These are phyloP conservation scores for Procambarus clarkii DNA, from an alignment of 1,140 invertebrate genomes.

Conservation along the genomic window DNA sequence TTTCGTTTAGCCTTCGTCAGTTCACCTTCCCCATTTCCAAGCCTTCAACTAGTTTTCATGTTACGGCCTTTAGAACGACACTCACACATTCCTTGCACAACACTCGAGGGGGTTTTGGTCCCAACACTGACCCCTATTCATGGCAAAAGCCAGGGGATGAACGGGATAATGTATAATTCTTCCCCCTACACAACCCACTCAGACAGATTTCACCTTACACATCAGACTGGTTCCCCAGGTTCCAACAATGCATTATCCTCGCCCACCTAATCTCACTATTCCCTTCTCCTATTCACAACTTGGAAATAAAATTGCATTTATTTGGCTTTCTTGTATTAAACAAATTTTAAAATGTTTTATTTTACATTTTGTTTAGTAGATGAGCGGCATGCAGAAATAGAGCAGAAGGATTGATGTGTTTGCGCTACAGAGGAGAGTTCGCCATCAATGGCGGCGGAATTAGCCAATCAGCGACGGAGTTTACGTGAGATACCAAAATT, in stretches of 20 bases:
- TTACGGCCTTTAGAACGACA: slow-evolving; percentile 15
- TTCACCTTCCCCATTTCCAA: slow-evolving; percentile 37
- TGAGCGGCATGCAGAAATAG: neutral
- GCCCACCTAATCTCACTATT: neutral
- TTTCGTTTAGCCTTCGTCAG: slow-evolving; percentile 48
- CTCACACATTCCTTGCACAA: slow-evolving; percentile 54
- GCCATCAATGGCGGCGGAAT: slow-evolving; percentile 27
- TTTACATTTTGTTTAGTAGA: neutral
- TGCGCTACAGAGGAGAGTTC: neutral
- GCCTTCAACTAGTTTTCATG: slow-evolving; percentile 57
- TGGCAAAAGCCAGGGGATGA: slow-evolving; percentile 31
- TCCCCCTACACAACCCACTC: slow-evolving; percentile 31
- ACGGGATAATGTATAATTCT: slow-evolving; percentile 10
- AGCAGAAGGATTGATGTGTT: neutral
- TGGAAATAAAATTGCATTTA: too few relatives aligned
- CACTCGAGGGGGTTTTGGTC: slow-evolving; percentile 43
- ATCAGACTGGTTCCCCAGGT: slow-evolving; percentile 41
- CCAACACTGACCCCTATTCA: slow-evolving; percentile 50
- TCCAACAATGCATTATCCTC: slow-evolving; percentile 32
- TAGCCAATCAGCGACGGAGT: slow-evolving; percentile 31
- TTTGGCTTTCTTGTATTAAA: too few relatives aligned
- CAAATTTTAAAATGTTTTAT: too few relatives aligned
- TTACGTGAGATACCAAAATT: slow-evolving; percentile 58
- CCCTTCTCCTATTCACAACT: neutral
- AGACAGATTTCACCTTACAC: slow-evolving; percentile 50